A percentile compares a stretch with the other conserved stretches of the same genome.
phyloP scores from a whole-genome alignment of 2,888 invertebrate genomes.

The Gymnosoma rotundatum region DNA sequence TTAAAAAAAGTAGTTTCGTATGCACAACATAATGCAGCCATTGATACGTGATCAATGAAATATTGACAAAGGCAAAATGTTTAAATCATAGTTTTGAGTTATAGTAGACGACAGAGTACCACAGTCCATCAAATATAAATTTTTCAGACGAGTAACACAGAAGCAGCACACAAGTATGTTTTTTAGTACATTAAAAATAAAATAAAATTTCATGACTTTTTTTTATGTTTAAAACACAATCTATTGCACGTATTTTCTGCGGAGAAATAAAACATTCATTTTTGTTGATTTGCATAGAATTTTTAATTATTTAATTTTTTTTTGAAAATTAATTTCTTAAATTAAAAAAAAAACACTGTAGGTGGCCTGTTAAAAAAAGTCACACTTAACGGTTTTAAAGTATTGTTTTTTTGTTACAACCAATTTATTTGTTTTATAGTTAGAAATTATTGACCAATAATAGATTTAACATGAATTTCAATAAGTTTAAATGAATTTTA shows the following conservation, averaged over 20 bases:
- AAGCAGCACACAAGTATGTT: no score
- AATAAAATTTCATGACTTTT: no score
- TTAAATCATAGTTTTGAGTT: no score
- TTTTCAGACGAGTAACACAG: no score
- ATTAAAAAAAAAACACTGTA: constrained; percentile 16
- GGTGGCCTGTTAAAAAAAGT: constrained; percentile 43
- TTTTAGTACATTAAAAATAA: no score
- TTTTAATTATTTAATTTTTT: constrained; percentile 66
- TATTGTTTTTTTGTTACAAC: constrained; percentile 1
- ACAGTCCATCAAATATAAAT: no score
- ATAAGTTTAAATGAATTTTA: constrained; percentile 11
- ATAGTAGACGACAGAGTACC: no score
- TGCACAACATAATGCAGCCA: constrained; percentile 13
- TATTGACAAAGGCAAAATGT: not conserved
- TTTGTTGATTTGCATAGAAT: constrained; percentile 67
- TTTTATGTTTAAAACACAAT: not conserved
- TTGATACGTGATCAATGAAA: not conserved
- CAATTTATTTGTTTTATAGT: constrained; percentile 34
- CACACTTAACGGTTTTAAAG: constrained; percentile 9
- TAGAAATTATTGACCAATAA: constrained; percentile 14
- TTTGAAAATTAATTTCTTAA: not conserved
- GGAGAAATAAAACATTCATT: constrained; percentile 53
- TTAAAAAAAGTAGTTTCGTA: constrained; percentile 3
- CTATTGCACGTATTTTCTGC: constrained; percentile 53
- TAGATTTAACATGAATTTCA: constrained; percentile 13